phyloP scores from a whole-genome alignment of 2,888 invertebrate species.

The Drosophila setosimentum region DNA sequence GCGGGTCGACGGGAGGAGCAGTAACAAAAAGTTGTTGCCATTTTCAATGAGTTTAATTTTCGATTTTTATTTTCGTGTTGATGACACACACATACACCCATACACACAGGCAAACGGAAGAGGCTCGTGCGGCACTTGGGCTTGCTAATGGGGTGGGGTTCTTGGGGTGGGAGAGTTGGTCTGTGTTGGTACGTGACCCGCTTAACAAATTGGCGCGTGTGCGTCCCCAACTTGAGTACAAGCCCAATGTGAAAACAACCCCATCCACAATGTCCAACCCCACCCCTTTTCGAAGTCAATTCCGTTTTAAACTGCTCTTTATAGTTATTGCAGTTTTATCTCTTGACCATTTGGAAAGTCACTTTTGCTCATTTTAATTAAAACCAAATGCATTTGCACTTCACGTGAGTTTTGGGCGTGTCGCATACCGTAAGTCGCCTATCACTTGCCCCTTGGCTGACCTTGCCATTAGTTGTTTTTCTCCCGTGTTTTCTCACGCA shows the following conservation, averaged over 20 bases:
- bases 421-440: background rate
- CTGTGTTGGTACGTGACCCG: slow-evolving; percentile 66
- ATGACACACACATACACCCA: slow-evolving; percentile 47
- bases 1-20: slow-evolving; percentile 5
- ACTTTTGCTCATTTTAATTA: slow-evolving; percentile 72
- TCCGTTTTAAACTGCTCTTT: slow-evolving; percentile 58
- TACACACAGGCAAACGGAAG: slow-evolving; percentile 9
- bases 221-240: slow-evolving; percentile 21
- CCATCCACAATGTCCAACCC: background rate
- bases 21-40: slow-evolving; percentile 60
- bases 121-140: slow-evolving; percentile 17
- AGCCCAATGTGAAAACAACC: slow-evolving; percentile 4
- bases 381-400: slow-evolving; percentile 65
- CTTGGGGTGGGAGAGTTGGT: background rate
- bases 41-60: slow-evolving; percentile 71
- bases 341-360: slow-evolving; percentile 70
- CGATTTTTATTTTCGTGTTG: slow-evolving; percentile 76
- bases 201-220: slow-evolving; percentile 78
- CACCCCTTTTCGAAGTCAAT: slow-evolving; percentile 33
- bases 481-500: slow-evolving; percentile 53
- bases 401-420: slow-evolving; percentile 59
- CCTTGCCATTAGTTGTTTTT: slow-evolving; percentile 35
- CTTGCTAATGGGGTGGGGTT: slow-evolving; percentile 24
- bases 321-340: slow-evolving; percentile 79
- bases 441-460: slow-evolving; percentile 14